Conservation (phyloP, 1,140 invertebrate species). For the Teleopsis dalmanni region DNA sequence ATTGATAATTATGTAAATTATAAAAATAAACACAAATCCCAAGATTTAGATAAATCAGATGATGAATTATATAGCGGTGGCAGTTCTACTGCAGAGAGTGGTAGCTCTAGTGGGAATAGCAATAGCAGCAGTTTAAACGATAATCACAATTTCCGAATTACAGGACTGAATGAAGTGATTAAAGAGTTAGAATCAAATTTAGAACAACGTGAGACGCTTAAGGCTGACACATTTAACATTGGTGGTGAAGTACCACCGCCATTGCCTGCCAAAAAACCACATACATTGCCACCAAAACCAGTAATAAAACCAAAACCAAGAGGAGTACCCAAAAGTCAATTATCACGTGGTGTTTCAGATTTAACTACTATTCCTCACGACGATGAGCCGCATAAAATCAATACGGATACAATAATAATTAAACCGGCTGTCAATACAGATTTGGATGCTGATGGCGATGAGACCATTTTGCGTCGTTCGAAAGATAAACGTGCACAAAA, state of each 20-base stretch:
- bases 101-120: conserved; percentile 19
- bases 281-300: conserved; percentile 41
- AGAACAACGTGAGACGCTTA: conserved; percentile 28
- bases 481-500: conserved; percentile 53
- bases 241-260: conserved; percentile 29
- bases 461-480: conserved; percentile 48
- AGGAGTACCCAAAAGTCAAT: conserved; percentile 38
- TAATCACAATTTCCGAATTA: conserved; percentile 30
- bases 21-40: conserved; percentile 58
- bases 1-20: conserved; percentile 66
- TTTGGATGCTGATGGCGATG: conserved; percentile 35
- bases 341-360: conserved; percentile 25
- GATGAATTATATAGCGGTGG: conserved; percentile 28
- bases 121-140: conserved; percentile 32
- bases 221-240: conserved; percentile 7
- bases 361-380: conserved; percentile 23
- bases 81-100: conserved; percentile 25
- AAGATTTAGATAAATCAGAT: conserved; percentile 45
- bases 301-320: conserved; percentile 39
- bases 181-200: conserved; percentile 35
- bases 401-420: conserved; percentile 47
- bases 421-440: conserved; percentile 19
- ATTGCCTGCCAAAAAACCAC: conserved; percentile 42
- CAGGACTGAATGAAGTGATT: conserved; percentile 33
- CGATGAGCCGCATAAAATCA: conserved; percentile 27